Conservation (phyloP, 92 coral and sea anemone genomes). For the Epizoanthus fatuus region DNA sequence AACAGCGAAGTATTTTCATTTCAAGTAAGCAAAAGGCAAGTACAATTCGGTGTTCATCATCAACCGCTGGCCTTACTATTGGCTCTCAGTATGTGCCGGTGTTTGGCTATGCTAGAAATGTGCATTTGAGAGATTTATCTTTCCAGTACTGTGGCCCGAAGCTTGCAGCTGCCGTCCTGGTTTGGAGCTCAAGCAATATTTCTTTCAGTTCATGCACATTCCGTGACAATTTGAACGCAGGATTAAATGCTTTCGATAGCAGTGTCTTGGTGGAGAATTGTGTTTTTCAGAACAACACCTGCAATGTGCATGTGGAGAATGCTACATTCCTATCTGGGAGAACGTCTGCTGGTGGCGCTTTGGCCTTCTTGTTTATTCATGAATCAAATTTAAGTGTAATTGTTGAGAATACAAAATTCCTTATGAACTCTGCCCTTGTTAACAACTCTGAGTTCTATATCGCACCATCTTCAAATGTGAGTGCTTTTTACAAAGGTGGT, state of each 20-base stretch:
- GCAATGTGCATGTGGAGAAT: constrained; percentile 46
- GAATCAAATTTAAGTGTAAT: constrained; percentile 38
- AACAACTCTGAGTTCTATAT: constrained; percentile 68
- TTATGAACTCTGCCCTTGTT: constrained; percentile 76
- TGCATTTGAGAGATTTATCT: constrained; percentile 63
- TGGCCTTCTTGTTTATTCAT: constrained; percentile 63
- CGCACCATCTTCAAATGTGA: constrained; percentile 52
- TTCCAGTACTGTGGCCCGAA: constrained; percentile 73
- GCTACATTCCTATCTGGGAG: constrained; percentile 4
- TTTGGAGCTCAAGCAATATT: constrained; percentile 72
- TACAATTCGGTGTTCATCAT: constrained; percentile 37
- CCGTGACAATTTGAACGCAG: constrained; percentile 75
- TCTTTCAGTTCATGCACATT: constrained; percentile 78
- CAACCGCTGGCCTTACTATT: constrained; percentile 57
- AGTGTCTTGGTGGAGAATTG: constrained; percentile 67
- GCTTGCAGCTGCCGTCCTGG: constrained; percentile 68
- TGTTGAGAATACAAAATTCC: constrained; percentile 64
- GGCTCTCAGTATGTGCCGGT: constrained; percentile 34
- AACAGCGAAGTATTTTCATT: constrained; percentile 47
- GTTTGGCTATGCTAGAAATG: constrained; percentile 47
- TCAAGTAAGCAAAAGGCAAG: constrained; percentile 40
- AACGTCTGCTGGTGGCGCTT: constrained; percentile 54
- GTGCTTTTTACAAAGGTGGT: constrained; percentile 63
- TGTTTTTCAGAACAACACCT: constrained; percentile 75
- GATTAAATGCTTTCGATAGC: constrained; percentile 81